Conservation (phyloP, 2,113 vertebrate genomes). For the Gymnocephalus cernua region DNA sequence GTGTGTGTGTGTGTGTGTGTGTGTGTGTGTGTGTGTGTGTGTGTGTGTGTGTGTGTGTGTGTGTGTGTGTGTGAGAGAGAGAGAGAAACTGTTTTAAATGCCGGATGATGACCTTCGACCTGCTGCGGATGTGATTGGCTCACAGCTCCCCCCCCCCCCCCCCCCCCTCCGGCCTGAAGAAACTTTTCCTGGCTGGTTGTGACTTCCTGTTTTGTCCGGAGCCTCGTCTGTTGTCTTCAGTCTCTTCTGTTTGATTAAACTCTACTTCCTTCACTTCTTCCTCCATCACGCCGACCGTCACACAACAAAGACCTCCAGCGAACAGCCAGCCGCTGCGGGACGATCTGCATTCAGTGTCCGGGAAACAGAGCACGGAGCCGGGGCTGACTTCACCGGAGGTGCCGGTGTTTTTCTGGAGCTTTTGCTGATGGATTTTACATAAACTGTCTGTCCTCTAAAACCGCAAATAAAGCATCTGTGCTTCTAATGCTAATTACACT, state of each 20-base stretch:
- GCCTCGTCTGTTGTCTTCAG: slow-evolving; percentile 3
- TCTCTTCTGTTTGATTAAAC: not conserved
- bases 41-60: no score
- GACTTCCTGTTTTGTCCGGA: slow-evolving; percentile 73
- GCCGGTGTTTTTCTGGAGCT: slow-evolving; percentile 47
- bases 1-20: no score
- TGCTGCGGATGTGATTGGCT: not conserved
- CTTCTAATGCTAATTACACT: slow-evolving; percentile 38
- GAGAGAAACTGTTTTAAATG: no score
- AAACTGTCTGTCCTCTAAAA: slow-evolving; percentile 43
- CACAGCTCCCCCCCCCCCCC: slow-evolving; percentile 60
- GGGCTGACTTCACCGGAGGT: slow-evolving; percentile 13
- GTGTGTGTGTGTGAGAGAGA: no score
- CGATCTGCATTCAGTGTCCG: not conserved
- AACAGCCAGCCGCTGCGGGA: not conserved
- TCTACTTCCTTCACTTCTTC: not conserved
- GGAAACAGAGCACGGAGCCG: not conserved
- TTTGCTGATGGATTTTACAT: slow-evolving; percentile 87
- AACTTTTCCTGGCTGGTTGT: slow-evolving; percentile 43
- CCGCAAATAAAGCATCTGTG: not conserved
- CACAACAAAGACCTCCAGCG: not conserved
- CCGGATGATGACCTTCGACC: slow-evolving; percentile 18
- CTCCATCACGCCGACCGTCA: not conserved
- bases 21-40: no score
- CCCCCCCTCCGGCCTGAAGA: slow-evolving; percentile 23